Conservation (phyloP, 2,888 invertebrate species). For the Lithophane leautieri region DNA sequence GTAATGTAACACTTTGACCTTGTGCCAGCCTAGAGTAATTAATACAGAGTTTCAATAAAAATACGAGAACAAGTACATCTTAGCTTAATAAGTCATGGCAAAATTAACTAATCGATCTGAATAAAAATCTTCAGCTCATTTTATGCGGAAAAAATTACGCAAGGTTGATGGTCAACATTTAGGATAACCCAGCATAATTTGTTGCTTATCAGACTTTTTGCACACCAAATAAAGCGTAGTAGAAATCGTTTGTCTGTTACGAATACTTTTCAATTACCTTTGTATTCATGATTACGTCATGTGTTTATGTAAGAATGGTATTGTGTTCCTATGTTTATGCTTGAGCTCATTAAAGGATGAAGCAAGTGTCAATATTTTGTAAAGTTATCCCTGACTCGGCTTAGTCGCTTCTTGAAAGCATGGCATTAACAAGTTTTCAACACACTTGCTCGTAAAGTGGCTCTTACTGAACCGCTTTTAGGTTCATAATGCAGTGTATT, state of each 20-base stretch:
- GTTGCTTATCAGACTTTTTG: neutral
- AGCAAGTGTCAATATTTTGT: conserved; percentile 25
- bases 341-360: conserved; percentile 22
- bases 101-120: neutral
- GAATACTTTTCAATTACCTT: neutral
- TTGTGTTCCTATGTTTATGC: conserved; percentile 12
- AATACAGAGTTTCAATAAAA: too few species aligned
- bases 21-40: too few species aligned
- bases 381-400: neutral
- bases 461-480: too few species aligned
- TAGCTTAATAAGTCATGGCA: neutral
- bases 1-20: too few species aligned
- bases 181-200: neutral
- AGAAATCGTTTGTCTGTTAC: conserved; percentile 13
- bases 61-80: too few species aligned
- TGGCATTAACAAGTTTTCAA: conserved; percentile 27
- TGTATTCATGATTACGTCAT: neutral
- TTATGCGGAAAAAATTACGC: neutral
- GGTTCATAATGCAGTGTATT: too few species aligned
- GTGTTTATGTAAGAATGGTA: neutral
- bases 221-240: neutral
- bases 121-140: too few species aligned
- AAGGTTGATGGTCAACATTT: neutral
- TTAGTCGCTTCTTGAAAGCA: conserved; percentile 8
- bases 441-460: too few species aligned